Base-by-base conservation (phyloP, 2,888 invertebrate genomes). In the Macrosoma leucophasiata region DNA sequence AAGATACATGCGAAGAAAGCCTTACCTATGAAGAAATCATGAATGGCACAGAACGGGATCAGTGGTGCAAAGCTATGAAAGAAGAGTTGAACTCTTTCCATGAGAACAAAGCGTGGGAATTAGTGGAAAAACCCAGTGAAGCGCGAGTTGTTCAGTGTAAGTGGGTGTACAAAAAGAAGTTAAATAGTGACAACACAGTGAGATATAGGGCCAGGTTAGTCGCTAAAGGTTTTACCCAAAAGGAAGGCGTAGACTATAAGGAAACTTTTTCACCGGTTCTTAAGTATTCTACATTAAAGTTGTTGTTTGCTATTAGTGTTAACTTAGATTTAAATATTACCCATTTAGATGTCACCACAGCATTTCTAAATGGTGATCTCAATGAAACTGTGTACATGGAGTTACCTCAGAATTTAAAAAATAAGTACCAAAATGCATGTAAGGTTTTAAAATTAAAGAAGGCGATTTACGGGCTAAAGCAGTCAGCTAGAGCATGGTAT, bases 311-410 rank as follows among this genome's bases (percentile, higher is more conserved):
- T 8, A 24, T 41, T 5, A 9, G 11, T 19, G 41, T 36, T 0
- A 11, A 48, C 13, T 21, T 35, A 8, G 13, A 28, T 6, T 33
- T 21, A 25, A 52, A 5, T 28, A 48, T 24, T 30, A 35, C 50
- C 1, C 52, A 41, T 13, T 49, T 56, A 49, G 22, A 31, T 17
- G n/a, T n/a, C n/a, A n/a, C n/a, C n/a, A n/a, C n/a, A n/a, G n/a
- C n/a, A n/a, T n/a, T n/a, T n/a, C n/a, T n/a, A n/a, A n/a, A n/a
- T n/a, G n/a, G n/a, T n/a, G n/a, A n/a, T n/a, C n/a, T n/a, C n/a
- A n/a, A n/a, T n/a, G n/a, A n/a, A n/a, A n/a, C n/a, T n/a, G n/a
- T n/a, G n/a, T n/a, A n/a, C n/a, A n/a, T n/a, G n/a, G n/a, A n/a
- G n/a, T n/a, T n/a, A n/a, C n/a, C n/a, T n/a, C n/a, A n/a, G n/a